These are phyloP conservation scores for Unio pictorum DNA, from an alignment of 2,888 invertebrate genomes.

Conservation along the genomic window DNA sequence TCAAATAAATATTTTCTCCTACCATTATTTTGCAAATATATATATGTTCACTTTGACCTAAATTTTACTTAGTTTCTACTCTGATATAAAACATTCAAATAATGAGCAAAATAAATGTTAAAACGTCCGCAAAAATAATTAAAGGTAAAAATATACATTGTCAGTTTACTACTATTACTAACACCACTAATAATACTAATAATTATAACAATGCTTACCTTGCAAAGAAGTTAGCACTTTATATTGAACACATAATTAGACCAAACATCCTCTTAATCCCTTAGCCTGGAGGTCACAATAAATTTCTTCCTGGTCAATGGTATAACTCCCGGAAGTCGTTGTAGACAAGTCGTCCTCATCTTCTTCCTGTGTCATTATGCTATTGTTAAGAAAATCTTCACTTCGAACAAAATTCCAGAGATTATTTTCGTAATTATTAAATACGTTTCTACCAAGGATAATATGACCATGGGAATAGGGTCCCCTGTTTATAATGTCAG, in stretches of 20 bases:
- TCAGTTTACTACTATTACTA: too few species aligned
- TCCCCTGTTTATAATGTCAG: constrained; percentile 11
- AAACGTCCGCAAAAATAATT: too few species aligned
- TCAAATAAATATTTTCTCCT: too few species aligned
- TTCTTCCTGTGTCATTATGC: constrained; percentile 37
- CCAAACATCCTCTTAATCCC: constrained; percentile 28
- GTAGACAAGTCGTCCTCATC: constrained; percentile 46
- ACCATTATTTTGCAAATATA: too few species aligned
- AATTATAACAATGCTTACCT: too few species aligned
- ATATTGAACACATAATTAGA: constrained; percentile 4
- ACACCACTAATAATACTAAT: too few species aligned
- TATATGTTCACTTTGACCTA: too few species aligned
- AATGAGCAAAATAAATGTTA: too few species aligned
- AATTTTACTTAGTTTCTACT: too few species aligned
- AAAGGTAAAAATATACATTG: too few species aligned
- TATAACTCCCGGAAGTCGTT: constrained; percentile 50
- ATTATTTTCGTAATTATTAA: constrained; percentile 17
- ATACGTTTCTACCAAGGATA: constrained; percentile 15
- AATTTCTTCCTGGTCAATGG: constrained; percentile 43
- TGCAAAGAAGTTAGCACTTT: too few species aligned
- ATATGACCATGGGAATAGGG: constrained; percentile 21
- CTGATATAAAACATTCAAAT: too few species aligned
- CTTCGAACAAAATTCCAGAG: constrained; percentile 24
- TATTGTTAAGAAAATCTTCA: constrained; percentile 19
- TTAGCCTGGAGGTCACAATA: constrained; percentile 22